Percentiles rank a stretch among this genome's conserved stretches.
phyloP scores from a whole-genome alignment of 2,797 vertebrate species.

The Phaenicophaeus curvirostris region DNA sequence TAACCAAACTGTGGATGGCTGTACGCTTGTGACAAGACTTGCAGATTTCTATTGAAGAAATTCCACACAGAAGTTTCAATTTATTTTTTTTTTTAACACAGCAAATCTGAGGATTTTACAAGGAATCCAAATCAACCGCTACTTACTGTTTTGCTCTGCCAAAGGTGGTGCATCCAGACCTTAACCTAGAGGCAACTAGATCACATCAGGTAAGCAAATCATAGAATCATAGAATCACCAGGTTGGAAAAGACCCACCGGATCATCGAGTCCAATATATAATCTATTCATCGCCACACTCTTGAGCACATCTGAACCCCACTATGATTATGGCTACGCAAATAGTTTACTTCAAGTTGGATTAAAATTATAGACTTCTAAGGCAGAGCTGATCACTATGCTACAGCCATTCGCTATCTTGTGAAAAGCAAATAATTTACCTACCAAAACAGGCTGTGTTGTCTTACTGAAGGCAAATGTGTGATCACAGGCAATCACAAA shows the following conservation, averaged over 20 bases:
- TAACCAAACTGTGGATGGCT: background rate
- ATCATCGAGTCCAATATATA: too few species aligned
- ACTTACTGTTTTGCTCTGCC: background rate
- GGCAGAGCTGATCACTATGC: background rate
- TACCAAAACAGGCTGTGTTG: background rate
- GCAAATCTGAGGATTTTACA: background rate
- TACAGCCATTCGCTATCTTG: background rate
- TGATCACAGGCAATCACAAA: background rate
- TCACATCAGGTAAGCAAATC: background rate
- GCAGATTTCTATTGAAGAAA: background rate
- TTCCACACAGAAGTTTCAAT: accelerated
- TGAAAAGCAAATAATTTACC: background rate
- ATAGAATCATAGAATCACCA: too few species aligned
- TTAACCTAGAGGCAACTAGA: background rate
- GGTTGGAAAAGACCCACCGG: too few species aligned
- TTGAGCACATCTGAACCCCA: background rate
- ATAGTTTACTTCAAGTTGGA: background rate
- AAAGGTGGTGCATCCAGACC: background rate
- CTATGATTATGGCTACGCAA: background rate
- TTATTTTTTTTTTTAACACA: background rate
- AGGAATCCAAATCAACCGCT: background rate
- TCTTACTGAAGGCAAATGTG: background rate
- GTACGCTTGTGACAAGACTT: background rate
- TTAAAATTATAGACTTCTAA: background rate
- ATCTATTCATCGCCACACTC: background rate